Evolutionary conservation across 1,140 invertebrate species (phyloP).

Genomic region (Brachionus plicatilis): DNA sequence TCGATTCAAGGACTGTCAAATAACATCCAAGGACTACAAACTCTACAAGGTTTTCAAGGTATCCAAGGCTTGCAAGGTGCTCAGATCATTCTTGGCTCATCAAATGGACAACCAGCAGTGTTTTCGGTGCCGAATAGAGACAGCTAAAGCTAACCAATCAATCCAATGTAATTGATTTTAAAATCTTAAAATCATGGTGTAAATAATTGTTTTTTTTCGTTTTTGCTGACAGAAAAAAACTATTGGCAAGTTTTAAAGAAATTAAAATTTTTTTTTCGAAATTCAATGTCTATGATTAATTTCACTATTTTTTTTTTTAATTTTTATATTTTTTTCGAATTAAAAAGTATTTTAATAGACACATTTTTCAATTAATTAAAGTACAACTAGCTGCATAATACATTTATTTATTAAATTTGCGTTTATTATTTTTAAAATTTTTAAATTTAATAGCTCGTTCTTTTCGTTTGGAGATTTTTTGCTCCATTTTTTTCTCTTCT

Average conservation of each 20-base stretch:
- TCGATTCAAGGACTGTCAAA: background rate
- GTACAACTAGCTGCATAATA: background rate
- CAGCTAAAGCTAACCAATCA: background rate
- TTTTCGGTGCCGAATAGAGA: conserved; percentile 30
- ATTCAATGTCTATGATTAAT: background rate
- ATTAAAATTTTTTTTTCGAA: background rate
- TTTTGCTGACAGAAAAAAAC: background rate
- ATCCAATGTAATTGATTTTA: background rate
- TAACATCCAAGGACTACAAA: conserved; percentile 16
- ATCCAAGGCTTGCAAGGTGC: conserved; percentile 25
- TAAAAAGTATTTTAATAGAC: background rate
- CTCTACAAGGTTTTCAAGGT: background rate
- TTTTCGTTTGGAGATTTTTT: background rate
- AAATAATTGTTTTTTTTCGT: background rate
- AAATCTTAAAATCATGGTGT: background rate
- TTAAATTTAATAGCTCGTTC: background rate
- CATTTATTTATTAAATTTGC: background rate
- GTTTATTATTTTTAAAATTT: background rate
- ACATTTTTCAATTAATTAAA: background rate
- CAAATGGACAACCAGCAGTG: background rate
- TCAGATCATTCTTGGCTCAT: conserved; percentile 2
- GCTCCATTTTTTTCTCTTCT: background rate
- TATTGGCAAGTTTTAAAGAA: background rate
- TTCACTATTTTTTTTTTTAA: background rate
- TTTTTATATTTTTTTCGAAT: background rate